Percentiles rank a stretch among this genome's conserved stretches.
Conservation (phyloP, 2,797 vertebrate genomes). For the Parauchenoglanis punctatus region DNA sequence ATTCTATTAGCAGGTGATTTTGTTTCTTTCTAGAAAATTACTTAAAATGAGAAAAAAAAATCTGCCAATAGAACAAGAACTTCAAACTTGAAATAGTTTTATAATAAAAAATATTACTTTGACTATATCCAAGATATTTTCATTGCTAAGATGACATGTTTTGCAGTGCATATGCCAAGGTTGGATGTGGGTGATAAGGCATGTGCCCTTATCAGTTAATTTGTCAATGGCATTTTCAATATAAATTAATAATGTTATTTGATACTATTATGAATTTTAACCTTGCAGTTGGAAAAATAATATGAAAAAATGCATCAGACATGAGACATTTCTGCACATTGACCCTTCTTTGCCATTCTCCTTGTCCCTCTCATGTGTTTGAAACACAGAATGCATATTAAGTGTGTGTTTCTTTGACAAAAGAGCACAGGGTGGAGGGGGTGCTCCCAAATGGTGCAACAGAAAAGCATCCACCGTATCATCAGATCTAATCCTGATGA, state of each 20-base stretch:
- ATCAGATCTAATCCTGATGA: too few species aligned
- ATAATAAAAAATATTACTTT: not conserved
- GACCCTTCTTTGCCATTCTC: not conserved
- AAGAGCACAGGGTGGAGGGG: not conserved
- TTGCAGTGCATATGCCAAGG: not conserved
- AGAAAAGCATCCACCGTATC: too few species aligned
- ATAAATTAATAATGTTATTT: slow-evolving; percentile 18
- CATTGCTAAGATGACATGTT: not conserved
- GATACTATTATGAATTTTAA: slow-evolving; percentile 6
- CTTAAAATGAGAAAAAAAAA: not conserved
- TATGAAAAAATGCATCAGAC: slow-evolving; percentile 2
- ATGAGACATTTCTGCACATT: not conserved
- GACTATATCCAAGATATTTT: not conserved
- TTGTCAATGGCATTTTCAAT: not conserved
- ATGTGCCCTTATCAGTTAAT: not conserved
- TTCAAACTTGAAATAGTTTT: not conserved
- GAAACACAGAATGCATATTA: not conserved
- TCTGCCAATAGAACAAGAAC: not conserved
- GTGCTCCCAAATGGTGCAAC: too few species aligned
- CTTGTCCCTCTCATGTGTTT: not conserved
- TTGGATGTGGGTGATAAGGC: not conserved
- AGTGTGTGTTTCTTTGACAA: not conserved
- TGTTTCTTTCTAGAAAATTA: not conserved
- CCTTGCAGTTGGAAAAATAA: not conserved
- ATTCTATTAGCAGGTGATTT: not conserved